These are phyloP conservation scores for Exephanes ischioxanthus DNA, from an alignment of 2,888 invertebrate genomes.

Conservation along the genomic window DNA sequence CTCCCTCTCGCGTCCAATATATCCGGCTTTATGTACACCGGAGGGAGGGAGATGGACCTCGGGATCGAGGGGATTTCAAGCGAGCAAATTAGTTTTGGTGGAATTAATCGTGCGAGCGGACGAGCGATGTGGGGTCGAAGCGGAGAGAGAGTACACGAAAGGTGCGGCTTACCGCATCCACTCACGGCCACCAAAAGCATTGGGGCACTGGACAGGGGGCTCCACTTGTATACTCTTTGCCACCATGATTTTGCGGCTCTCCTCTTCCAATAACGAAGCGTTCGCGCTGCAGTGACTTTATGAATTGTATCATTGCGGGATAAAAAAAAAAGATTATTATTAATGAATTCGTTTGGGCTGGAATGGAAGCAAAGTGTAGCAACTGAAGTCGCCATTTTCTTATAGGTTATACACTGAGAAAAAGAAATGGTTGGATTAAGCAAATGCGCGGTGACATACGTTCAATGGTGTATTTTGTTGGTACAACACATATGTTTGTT, in stretches of 20 bases:
- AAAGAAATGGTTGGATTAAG: too few species aligned
- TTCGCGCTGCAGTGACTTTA: background rate
- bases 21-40: conserved; percentile 20
- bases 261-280: background rate
- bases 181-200: conserved; percentile 50
- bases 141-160: conserved; percentile 30
- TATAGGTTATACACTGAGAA: too few species aligned
- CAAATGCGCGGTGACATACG: too few species aligned
- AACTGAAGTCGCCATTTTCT: background rate
- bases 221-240: conserved; percentile 14
- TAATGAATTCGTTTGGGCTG: background rate
- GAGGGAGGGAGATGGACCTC: conserved; percentile 19
- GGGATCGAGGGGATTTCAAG: conserved; percentile 76
- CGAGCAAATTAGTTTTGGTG: conserved; percentile 80
- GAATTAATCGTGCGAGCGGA: conserved; percentile 79
- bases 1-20: conserved; percentile 11
- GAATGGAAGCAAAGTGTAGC: background rate
- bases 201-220: background rate
- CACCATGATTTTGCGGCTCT: conserved; percentile 50
- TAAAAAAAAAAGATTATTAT: background rate
- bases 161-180: conserved; percentile 63
- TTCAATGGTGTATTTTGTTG: too few species aligned
- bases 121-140: conserved; percentile 65
- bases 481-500: too few species aligned
- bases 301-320: background rate